These are phyloP conservation scores for Melipona bicolor DNA, from an alignment of 2,888 invertebrate species.

Conservation along the genomic window DNA sequence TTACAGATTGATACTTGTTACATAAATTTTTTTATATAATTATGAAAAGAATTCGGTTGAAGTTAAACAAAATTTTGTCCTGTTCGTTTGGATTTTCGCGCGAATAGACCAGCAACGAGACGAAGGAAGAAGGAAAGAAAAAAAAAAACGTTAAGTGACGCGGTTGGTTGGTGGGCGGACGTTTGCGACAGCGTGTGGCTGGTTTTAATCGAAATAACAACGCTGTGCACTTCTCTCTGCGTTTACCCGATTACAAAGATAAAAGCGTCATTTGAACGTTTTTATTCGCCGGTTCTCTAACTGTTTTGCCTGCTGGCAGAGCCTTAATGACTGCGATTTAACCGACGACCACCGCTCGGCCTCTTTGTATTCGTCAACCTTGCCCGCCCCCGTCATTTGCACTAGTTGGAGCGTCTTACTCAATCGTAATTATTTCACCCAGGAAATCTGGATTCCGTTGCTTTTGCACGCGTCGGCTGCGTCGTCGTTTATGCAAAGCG, in stretches of 20 bases:
- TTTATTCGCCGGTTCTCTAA: constrained; percentile 46
- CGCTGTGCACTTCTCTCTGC: constrained; percentile 22
- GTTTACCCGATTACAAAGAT: constrained; percentile 57
- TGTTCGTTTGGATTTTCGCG: neutral
- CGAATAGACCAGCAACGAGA: neutral
- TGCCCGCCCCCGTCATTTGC: constrained; percentile 64
- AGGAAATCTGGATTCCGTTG: constrained; percentile 46
- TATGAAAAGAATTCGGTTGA: no score
- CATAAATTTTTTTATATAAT: no score
- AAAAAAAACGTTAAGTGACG: neutral
- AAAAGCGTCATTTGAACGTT: constrained; percentile 60
- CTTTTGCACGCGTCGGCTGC: constrained; percentile 23
- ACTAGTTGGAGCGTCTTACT: constrained; percentile 55
- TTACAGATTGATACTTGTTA: no score
- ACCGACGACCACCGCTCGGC: constrained; percentile 26
- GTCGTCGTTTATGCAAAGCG: constrained; percentile 34
- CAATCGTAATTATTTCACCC: constrained; percentile 61
- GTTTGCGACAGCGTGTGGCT: constrained; percentile 27
- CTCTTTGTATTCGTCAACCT: constrained; percentile 68
- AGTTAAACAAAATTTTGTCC: neutral
- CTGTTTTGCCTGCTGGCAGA: constrained; percentile 19
- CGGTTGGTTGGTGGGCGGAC: neutral
- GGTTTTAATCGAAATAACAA: constrained; percentile 44
- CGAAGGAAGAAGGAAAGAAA: neutral
- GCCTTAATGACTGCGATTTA: constrained; percentile 68